Percentiles rank a stretch among this genome's conserved stretches.
Conservation (phyloP, 2,888 invertebrate genomes). For the Xestia rhomboidea region DNA sequence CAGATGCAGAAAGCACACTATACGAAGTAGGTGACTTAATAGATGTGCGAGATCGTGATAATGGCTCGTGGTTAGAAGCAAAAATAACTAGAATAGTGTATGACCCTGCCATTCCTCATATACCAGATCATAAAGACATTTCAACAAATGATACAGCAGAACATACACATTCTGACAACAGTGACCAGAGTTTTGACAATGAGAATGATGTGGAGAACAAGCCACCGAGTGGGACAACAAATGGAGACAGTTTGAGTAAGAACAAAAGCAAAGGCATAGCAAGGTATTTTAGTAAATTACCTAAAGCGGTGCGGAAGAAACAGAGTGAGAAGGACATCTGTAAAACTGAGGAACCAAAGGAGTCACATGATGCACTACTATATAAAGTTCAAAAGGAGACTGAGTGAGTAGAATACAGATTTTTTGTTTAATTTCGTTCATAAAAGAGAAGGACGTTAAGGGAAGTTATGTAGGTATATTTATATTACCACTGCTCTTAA, state of each 20-base stretch:
- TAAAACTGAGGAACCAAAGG: constrained; percentile 53
- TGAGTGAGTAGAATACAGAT: constrained; percentile 76
- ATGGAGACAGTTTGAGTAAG: constrained; percentile 62
- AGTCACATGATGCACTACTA: constrained; percentile 73
- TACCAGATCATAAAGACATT: constrained; percentile 20
- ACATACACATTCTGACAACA: constrained; percentile 40
- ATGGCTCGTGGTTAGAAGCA: constrained; percentile 94
- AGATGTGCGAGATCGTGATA: constrained; percentile 91
- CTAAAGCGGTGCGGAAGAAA: constrained; percentile 68
- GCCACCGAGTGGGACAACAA: constrained; percentile 66
- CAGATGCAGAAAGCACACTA: constrained; percentile 86
- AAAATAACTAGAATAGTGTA: constrained; percentile 90
- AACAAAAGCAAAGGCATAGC: constrained; percentile 75
- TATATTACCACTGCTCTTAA: neutral
- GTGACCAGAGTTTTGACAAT: constrained; percentile 62
- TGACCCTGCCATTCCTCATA: constrained; percentile 70
- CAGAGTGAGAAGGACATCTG: constrained; percentile 55
- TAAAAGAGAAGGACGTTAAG: too few relatives aligned
- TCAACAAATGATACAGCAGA: constrained; percentile 18
- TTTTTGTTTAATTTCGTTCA: neutral
- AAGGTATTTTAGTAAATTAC: constrained; percentile 77
- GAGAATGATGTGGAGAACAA: constrained; percentile 78
- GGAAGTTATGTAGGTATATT: neutral
- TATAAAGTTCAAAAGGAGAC: constrained; percentile 85
- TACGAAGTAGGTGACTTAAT: constrained; percentile 92